Evolutionary conservation across 53 echinoderm and acorn worm genomes (phyloP).

Genomic region (Mesocentrotus franciscanus): DNA sequence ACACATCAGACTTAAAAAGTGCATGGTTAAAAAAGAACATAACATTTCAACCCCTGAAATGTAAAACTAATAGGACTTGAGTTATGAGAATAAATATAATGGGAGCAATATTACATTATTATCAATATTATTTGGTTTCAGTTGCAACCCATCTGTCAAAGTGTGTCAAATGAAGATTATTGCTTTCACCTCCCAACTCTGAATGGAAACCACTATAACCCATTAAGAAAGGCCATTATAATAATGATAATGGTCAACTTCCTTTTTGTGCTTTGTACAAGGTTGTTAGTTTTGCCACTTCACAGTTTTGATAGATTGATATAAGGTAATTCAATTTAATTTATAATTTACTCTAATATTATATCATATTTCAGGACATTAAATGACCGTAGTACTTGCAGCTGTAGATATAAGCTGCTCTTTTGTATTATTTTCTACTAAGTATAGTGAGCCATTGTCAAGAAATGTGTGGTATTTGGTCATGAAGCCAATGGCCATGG

Average conservation of each 20-base stretch:
- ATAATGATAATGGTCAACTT: background rate
- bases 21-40: no score
- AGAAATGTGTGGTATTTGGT: conserved; percentile 4
- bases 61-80: background rate
- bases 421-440: background rate
- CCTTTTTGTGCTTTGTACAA: background rate
- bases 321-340: background rate
- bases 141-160: background rate
- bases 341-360: background rate
- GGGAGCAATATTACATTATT: background rate
- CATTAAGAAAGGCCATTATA: no score
- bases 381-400: background rate
- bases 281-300: background rate
- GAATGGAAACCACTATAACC: background rate
- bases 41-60: no score
- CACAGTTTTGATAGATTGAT: background rate
- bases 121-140: background rate
- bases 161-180: background rate
- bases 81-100: background rate
- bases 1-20: no score
- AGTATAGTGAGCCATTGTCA: background rate
- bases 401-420: background rate
- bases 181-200: background rate
- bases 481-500: background rate
- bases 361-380: background rate